Evolutionary conservation across 2,113 vertebrate species (phyloP).

Genomic region (Sebastes fasciatus): DNA sequence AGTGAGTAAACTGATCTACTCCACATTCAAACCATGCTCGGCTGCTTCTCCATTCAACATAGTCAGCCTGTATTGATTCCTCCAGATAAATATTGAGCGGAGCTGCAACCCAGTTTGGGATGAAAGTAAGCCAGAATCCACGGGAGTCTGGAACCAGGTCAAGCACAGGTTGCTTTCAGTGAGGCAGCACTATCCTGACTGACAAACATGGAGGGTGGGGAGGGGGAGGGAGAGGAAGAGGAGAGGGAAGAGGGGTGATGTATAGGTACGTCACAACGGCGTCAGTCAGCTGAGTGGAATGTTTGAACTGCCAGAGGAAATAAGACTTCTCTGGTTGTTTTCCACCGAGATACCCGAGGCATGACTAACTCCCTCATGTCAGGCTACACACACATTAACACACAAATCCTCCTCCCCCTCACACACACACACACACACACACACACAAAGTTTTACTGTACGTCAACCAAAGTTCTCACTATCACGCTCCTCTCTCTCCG

Average conservation of each 20-base stretch:
- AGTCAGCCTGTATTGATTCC: conserved; percentile 25
- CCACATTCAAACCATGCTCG: neutral
- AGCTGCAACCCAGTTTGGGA: conserved; percentile 33
- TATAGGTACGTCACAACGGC: conserved; percentile 31
- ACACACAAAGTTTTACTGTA: conserved; percentile 9
- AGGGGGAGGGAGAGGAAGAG: neutral
- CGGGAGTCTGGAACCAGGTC: conserved; percentile 52
- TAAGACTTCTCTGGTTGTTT: conserved; percentile 25
- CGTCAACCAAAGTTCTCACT: conserved; percentile 5
- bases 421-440: neutral
- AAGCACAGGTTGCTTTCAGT: conserved; percentile 44
- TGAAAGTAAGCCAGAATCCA: conserved; percentile 33
- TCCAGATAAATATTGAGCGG: conserved; percentile 43
- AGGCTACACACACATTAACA: conserved; percentile 10
- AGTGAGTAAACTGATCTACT: conserved; percentile 15
- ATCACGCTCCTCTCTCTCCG: neutral
- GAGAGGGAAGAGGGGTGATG: neutral
- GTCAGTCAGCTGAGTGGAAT: conserved; percentile 4
- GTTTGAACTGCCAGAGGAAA: conserved; percentile 23
- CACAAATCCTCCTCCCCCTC: neutral
- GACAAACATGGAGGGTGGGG: neutral
- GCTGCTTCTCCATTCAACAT: conserved; percentile 27
- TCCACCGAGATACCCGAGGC: neutral
- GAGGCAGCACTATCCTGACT: conserved; percentile 16
- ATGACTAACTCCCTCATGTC: conserved; percentile 8